Conservation (phyloP, 1,140 invertebrate species). For the Agrypnia vestita region DNA sequence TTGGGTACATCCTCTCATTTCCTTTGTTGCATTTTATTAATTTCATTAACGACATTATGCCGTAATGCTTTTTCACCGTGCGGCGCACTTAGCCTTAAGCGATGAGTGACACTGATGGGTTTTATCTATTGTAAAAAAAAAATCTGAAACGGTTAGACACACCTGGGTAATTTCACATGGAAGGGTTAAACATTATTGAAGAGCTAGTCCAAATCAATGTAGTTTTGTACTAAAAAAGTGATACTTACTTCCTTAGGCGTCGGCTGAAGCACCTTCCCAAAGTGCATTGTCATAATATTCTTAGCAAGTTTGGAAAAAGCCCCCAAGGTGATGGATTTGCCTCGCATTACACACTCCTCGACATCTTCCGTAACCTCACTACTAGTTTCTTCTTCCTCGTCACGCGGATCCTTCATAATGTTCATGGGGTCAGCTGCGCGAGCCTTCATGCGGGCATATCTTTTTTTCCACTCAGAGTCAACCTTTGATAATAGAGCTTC, state of each 20-base stretch:
- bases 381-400: slow-evolving; percentile 65
- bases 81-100: too few species aligned
- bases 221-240: neutral
- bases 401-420: slow-evolving; percentile 64
- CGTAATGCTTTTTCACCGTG: too few species aligned
- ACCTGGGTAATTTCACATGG: neutral
- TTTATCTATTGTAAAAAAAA: neutral
- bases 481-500: slow-evolving; percentile 83
- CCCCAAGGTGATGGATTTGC: slow-evolving; percentile 86
- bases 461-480: slow-evolving; percentile 82
- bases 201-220: neutral
- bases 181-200: neutral
- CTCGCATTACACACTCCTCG: slow-evolving; percentile 86
- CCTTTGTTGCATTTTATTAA: too few species aligned
- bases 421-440: slow-evolving; percentile 73
- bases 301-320: slow-evolving; percentile 88
- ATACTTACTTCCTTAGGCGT: slow-evolving; percentile 50
- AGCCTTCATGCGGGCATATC: slow-evolving; percentile 70
- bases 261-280: slow-evolving; percentile 68
- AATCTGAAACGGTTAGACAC: neutral
- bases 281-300: slow-evolving; percentile 89
- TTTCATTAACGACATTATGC: too few species aligned
- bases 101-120: neutral
- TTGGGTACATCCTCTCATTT: too few species aligned
- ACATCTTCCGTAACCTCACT: slow-evolving; percentile 74